Evolutionary conservation across 1,140 invertebrate genomes (phyloP), one percentile per base, ranked within the genome.

Genomic region (Camponotus floridanus): DNA sequence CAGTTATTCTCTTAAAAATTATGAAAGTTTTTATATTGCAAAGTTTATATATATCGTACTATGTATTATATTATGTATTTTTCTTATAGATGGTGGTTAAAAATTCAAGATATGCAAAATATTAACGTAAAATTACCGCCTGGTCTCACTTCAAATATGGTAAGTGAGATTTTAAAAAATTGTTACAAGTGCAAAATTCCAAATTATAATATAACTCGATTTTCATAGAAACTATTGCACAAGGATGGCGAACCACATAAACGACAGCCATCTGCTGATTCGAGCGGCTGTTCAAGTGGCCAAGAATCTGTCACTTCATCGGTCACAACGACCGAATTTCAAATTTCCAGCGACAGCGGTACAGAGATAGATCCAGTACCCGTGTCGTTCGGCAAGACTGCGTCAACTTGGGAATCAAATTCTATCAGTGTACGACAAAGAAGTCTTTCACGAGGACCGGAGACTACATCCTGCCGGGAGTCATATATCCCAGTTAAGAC

Each of bases 241-340:
- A 95, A 95, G 76, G 90, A 89, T 1, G 88, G 87, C 5, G 95
- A 95, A 42, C 92, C 94, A 45, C 95, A 95, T 65, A 93, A 92
- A 26, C 91, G 94, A 39, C 94, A 95, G 62, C 93, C 94, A 1
- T 95, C 95, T 73, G 95, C 95, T 3, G 96, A 96, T 88, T 96
- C 96, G 0, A 96, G 96, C 85, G 96, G 96, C 21, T 96, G 96
- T 76, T 96, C 96, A 31, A 96, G 95, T 57, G 96, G 95, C 4
- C 95, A 96, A 73, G 96, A 96, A 73, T 96, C 96, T 33, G 95
- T 96, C 1, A 96, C 96, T 2, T 96, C 96, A 5, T 96, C 96
- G 0, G 83, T 96, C 0, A 96, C 96, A 9, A 95, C 96, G 0
- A 51, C 48, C 4, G 95, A 95, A 21, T 95, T 95, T 18, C 95